Conservation (phyloP, 2,113 vertebrate genomes). For the Pterophyllum scalare region DNA sequence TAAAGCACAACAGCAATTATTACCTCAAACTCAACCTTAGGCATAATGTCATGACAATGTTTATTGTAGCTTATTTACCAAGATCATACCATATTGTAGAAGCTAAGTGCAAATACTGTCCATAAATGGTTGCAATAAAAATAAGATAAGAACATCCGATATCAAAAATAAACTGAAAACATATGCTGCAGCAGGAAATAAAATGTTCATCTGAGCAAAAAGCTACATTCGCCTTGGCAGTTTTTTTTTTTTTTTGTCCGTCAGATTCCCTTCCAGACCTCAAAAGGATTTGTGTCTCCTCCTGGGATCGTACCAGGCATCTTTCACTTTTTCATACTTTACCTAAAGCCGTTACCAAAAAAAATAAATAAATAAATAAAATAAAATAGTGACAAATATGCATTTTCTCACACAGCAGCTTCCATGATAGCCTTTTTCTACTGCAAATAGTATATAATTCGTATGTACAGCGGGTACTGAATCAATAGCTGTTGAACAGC, state of each 20-base stretch:
- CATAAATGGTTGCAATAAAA: background rate
- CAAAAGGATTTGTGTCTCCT: background rate
- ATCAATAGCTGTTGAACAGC: slow-evolving; percentile 20
- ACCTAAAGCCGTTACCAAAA: background rate
- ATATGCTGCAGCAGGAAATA: background rate
- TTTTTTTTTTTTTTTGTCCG: background rate
- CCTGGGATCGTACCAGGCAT: background rate
- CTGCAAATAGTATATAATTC: background rate
- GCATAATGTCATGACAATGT: background rate
- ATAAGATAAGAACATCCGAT: background rate
- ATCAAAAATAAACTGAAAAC: background rate
- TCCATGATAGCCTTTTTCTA: slow-evolving; percentile 16
- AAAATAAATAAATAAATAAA: background rate
- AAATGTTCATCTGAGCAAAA: background rate
- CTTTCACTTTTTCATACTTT: too few species aligned
- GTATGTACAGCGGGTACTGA: background rate
- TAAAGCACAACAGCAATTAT: background rate
- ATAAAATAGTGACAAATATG: background rate
- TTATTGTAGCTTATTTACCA: background rate
- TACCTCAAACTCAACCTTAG: background rate
- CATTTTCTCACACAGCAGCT: background rate
- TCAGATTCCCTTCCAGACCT: background rate
- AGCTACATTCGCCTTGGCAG: background rate
- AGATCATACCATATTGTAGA: background rate
- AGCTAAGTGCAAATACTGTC: background rate